These are phyloP conservation scores for Amorpha juglandis DNA, from an alignment of 2,888 invertebrate genomes.

Conservation along the genomic window DNA sequence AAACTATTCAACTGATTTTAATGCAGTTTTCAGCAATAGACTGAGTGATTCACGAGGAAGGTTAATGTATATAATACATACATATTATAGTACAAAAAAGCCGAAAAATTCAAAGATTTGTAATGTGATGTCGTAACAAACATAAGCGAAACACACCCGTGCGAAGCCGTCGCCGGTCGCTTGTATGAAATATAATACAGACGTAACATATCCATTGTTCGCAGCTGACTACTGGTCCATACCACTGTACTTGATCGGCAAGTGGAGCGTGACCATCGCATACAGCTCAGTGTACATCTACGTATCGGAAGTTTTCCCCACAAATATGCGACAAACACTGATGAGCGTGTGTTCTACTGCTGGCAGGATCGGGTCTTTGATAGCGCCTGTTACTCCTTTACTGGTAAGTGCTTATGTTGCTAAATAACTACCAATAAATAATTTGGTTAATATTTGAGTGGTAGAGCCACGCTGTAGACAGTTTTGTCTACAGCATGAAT, in stretches of 20 bases:
- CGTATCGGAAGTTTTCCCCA: constrained; percentile 89
- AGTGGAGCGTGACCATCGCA: constrained; percentile 87
- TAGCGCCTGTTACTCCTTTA: constrained; percentile 87
- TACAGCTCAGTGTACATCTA: constrained; percentile 88
- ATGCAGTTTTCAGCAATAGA: too few species aligned
- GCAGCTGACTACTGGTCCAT: constrained; percentile 82
- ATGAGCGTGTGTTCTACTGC: constrained; percentile 88
- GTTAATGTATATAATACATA: too few species aligned
- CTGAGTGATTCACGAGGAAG: too few species aligned
- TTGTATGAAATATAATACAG: background rate
- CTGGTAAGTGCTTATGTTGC: constrained; percentile 76
- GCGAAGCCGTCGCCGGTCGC: too few species aligned
- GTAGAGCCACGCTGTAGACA: too few species aligned
- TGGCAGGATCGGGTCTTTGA: constrained; percentile 87
- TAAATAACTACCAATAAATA: background rate
- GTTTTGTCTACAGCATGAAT: too few species aligned
- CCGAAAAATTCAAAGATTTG: too few species aligned
- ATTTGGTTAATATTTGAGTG: too few species aligned
- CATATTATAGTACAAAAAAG: too few species aligned
- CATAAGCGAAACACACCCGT: too few species aligned
- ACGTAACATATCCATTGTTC: constrained; percentile 5
- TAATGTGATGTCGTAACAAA: too few species aligned
- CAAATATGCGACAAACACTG: constrained; percentile 86
- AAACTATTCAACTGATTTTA: too few species aligned
- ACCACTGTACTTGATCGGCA: constrained; percentile 85